Conservation (phyloP, 2,888 invertebrate genomes). For the Eupeodes latifasciatus region DNA sequence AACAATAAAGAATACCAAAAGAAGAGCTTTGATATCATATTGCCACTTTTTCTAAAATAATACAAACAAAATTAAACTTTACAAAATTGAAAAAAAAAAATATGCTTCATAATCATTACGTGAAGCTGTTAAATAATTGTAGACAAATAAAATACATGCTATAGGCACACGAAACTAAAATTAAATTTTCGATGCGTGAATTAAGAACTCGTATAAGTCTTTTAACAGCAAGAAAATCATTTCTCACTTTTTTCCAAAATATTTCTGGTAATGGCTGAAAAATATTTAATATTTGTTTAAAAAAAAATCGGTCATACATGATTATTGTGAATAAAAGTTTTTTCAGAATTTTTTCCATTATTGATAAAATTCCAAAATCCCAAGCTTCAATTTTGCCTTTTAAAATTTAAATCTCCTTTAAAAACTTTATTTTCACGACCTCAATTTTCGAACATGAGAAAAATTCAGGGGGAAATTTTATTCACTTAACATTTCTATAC, state of each 20-base stretch:
- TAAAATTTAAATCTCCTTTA: no score
- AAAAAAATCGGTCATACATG: background rate
- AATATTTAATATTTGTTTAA: background rate
- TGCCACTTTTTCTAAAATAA: conserved; percentile 79
- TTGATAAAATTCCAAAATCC: no score
- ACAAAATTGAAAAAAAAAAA: background rate
- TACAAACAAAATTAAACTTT: background rate
- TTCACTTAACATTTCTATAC: conserved; percentile 77
- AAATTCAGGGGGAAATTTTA: no score
- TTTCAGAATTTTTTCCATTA: no score
- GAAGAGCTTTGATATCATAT: conserved; percentile 84
- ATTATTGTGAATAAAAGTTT: no score
- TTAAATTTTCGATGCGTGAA: conserved; percentile 86
- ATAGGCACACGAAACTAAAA: conserved; percentile 88
- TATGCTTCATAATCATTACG: conserved; percentile 77
- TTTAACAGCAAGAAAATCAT: conserved; percentile 88
- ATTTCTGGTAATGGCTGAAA: conserved; percentile 79
- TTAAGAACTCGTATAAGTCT: conserved; percentile 87
- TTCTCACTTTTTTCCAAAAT: conserved; percentile 88
- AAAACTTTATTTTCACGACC: no score
- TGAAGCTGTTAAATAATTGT: conserved; percentile 87
- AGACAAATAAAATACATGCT: conserved; percentile 91
- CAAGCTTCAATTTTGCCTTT: no score
- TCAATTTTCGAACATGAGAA: no score
- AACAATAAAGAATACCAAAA: conserved; percentile 86